Percentiles rank a stretch among this genome's conserved stretches.
phyloP scores from a whole-genome alignment of 2,797 vertebrate genomes.

The Epinephelus malabaricus region DNA sequence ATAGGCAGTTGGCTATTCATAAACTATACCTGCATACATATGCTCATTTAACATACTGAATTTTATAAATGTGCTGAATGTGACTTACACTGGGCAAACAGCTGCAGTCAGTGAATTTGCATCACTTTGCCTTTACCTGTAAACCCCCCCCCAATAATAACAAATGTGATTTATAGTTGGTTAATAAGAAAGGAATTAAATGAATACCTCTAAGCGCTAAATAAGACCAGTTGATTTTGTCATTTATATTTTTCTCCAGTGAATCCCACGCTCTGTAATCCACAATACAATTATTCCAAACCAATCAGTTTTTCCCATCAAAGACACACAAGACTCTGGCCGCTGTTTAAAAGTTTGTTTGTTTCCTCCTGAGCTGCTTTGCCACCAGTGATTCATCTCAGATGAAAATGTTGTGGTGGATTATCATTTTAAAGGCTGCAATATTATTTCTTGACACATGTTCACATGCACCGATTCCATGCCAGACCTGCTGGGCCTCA shows the following conservation, averaged over 20 bases:
- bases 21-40: too few relatives aligned
- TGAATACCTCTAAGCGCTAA: background rate
- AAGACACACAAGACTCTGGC: background rate
- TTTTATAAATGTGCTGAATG: background rate
- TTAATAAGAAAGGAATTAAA: background rate
- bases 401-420: background rate
- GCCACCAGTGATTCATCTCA: background rate
- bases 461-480: background rate
- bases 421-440: conserved; percentile 18
- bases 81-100: background rate
- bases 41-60: too few relatives aligned
- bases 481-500: conserved; percentile 53
- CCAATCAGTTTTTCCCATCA: background rate
- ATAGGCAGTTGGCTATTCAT: too few relatives aligned
- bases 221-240: background rate
- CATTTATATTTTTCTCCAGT: background rate
- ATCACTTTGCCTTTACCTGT: background rate
- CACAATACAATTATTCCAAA: background rate
- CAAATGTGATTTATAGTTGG: background rate
- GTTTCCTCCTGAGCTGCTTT: background rate
- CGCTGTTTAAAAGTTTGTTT: background rate
- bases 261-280: background rate
- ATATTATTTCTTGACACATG: background rate
- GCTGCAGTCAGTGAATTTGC: too few relatives aligned
- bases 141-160: background rate